Percentiles rank a stretch among this genome's conserved stretches.
phyloP scores from a whole-genome alignment of 2,113 vertebrate species.

The Pao palembangensis region DNA sequence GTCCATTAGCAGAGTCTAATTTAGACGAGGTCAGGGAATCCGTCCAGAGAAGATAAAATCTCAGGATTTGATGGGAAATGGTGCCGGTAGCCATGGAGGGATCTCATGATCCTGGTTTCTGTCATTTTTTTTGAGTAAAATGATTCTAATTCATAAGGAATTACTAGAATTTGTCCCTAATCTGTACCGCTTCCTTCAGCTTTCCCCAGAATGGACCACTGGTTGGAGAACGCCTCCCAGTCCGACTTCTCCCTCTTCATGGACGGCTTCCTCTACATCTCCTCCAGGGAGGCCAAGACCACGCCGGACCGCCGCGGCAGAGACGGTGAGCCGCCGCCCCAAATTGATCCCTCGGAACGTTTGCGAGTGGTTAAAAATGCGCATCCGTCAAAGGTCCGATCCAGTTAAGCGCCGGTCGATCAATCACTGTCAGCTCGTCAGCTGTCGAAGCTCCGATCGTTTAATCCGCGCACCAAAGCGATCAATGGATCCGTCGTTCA shows the following conservation, averaged over 20 bases:
- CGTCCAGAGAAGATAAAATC: too few species aligned
- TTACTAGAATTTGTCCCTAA: too few species aligned
- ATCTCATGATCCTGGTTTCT: too few species aligned
- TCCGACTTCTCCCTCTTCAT: conserved; percentile 79
- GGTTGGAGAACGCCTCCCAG: conserved; percentile 70
- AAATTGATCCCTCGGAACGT: conserved; percentile 46
- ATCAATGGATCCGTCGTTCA: conserved; percentile 58
- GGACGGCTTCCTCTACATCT: conserved; percentile 89
- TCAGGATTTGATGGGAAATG: too few species aligned
- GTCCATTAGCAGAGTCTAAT: too few species aligned
- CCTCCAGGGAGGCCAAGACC: conserved; percentile 72
- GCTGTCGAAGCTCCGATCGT: conserved; percentile 55
- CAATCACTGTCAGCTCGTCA: conserved; percentile 60
- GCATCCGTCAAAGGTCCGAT: conserved; percentile 51
- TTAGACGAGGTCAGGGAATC: too few species aligned
- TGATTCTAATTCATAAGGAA: too few species aligned
- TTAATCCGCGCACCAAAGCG: conserved; percentile 50
- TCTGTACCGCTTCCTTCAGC: conserved; percentile 66
- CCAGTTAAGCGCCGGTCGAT: conserved; percentile 58
- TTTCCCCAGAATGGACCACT: conserved; percentile 80
- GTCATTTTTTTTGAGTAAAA: too few species aligned
- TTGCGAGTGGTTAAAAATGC: conserved; percentile 42
- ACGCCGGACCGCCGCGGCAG: conserved; percentile 81
- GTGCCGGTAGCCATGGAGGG: too few species aligned
- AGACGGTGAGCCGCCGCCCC: conserved; percentile 78